Evolutionary conservation across 2,797 vertebrate genomes (phyloP).

Genomic region (Aulostomus chinensis): DNA sequence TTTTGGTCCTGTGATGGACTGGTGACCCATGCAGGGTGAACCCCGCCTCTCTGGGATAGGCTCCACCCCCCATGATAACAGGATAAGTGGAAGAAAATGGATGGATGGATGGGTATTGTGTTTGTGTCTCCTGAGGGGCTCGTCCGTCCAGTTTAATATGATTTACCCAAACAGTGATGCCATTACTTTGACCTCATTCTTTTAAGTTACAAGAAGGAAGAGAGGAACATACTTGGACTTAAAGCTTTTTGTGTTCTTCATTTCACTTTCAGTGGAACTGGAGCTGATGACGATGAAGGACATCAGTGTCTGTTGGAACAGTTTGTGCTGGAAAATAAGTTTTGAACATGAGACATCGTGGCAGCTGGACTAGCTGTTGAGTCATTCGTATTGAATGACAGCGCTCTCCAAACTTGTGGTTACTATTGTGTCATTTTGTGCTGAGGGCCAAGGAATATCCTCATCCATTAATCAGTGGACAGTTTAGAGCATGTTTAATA

Average conservation of each 20-base stretch:
- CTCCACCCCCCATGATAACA: no score
- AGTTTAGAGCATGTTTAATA: neutral
- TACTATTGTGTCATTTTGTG: neutral
- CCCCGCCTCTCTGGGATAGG: no score
- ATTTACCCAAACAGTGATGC: conserved; percentile 57
- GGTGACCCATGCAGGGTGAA: no score
- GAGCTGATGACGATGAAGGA: no score
- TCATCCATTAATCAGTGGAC: neutral
- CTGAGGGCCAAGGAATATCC: neutral
- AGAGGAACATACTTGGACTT: neutral
- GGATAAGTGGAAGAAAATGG: no score
- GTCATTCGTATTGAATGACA: neutral
- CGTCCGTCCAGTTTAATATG: conserved; percentile 34
- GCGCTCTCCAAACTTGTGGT: neutral
- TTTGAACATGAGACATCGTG: neutral
- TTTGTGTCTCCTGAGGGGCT: conserved; percentile 28
- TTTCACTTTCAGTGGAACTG: neutral
- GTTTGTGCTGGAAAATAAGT: conserved; percentile 4
- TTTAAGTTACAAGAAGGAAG: conserved; percentile 11
- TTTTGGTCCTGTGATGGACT: no score
- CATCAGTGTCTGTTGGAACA: no score
- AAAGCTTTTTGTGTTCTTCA: no score
- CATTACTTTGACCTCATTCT: conserved; percentile 50
- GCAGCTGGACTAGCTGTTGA: conserved; percentile 1
- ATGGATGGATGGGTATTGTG: no score